A percentile compares a stretch with the other conserved stretches of the same genome.
Evolutionary conservation across 2,888 invertebrate genomes (phyloP).

Genomic region (Lycophotia porphyrea): DNA sequence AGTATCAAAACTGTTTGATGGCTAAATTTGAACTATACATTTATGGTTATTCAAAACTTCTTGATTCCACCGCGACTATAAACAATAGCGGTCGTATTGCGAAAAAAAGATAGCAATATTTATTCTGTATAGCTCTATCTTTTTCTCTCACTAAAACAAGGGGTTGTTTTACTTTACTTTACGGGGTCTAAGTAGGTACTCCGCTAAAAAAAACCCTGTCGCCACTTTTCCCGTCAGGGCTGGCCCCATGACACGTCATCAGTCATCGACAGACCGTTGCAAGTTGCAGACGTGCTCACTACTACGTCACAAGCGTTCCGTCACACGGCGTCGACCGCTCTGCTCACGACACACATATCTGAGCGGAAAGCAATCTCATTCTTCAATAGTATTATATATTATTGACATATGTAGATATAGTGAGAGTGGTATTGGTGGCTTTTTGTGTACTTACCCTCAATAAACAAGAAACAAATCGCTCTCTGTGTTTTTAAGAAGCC

Average conservation of each 20-base stretch:
- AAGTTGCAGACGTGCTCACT: conserved; percentile 16
- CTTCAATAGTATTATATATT: conserved; percentile 75
- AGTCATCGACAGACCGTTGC: conserved; percentile 18
- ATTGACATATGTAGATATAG: conserved; percentile 79
- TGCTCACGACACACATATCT: conserved; percentile 87
- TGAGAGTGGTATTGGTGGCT: conserved; percentile 61
- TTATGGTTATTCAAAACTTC: background rate
- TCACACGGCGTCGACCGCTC: conserved; percentile 78
- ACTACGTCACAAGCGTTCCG: conserved; percentile 57
- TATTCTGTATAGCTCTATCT: background rate
- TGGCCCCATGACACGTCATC: conserved; percentile 30
- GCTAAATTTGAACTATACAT: background rate
- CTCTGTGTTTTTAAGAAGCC: background rate
- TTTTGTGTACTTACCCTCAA: conserved; percentile 10
- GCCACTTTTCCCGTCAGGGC: conserved; percentile 22
- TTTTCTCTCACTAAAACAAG: background rate
- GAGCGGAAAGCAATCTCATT: conserved; percentile 87
- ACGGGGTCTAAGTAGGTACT: background rate
- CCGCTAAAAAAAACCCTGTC: background rate
- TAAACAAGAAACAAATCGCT: background rate
- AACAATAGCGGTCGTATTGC: background rate
- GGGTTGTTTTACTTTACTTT: too few species aligned
- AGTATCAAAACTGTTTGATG: background rate
- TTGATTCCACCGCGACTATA: conserved; percentile 2
- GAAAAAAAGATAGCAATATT: background rate